A percentile compares a stretch with the other conserved stretches of the same genome.
Evolutionary conservation across 2,797 vertebrate genomes (phyloP).

Genomic region (Iguana delicatissima): DNA sequence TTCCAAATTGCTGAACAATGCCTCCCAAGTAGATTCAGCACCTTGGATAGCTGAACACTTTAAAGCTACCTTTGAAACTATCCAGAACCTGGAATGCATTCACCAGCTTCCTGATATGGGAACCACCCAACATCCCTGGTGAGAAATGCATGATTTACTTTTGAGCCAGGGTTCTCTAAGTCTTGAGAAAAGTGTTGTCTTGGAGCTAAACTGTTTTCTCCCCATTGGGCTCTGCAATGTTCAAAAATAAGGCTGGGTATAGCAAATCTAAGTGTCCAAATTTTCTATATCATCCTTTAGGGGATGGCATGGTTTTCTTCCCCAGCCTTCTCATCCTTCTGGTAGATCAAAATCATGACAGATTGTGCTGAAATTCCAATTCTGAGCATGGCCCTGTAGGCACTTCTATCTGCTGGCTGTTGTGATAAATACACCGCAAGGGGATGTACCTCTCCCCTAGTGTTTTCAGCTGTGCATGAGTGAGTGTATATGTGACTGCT

Average conservation of each 20-base stretch:
- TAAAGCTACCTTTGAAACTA: too few species aligned
- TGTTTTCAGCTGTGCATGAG: fast-evolving
- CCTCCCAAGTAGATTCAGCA: too few species aligned
- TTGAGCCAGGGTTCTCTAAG: neutral
- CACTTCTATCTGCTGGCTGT: neutral
- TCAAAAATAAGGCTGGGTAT: neutral
- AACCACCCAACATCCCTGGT: too few species aligned
- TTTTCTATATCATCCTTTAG: neutral
- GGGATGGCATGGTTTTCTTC: neutral
- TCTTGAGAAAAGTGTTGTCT: neutral
- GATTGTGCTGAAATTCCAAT: neutral
- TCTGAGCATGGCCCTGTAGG: neutral
- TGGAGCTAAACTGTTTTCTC: neutral
- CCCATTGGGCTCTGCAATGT: neutral
- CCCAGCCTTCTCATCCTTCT: neutral
- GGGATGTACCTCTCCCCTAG: neutral
- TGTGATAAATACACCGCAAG: fast-evolving
- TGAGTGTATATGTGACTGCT: neutral
- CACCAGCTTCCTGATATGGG: too few species aligned
- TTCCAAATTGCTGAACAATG: too few species aligned
- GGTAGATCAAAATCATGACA: neutral
- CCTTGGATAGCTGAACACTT: too few species aligned
- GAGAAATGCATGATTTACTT: too few species aligned
- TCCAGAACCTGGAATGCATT: too few species aligned
- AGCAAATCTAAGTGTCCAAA: too few species aligned